A percentile compares a stretch with the other conserved stretches of the same genome.
Evolutionary conservation across 2,888 invertebrate genomes (phyloP).

Genomic region (Serrognathus titanus): DNA sequence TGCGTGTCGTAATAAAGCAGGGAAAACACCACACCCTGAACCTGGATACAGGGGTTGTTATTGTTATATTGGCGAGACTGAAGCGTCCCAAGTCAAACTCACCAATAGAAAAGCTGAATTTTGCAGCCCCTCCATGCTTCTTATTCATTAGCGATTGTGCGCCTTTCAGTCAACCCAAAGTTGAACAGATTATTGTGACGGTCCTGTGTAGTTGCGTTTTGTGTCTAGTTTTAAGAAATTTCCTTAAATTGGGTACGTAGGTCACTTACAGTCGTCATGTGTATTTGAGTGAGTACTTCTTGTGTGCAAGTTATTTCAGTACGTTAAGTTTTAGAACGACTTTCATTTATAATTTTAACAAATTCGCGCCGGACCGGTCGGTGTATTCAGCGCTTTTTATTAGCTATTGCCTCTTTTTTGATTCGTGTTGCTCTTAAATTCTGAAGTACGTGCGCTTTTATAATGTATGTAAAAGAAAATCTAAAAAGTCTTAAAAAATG

Average conservation of each 20-base stretch:
- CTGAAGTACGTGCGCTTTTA: too few relatives aligned
- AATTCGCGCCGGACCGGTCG: slow-evolving; percentile 21
- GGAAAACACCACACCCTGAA: slow-evolving; percentile 34
- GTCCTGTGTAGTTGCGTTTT: slow-evolving; percentile 32
- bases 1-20: neutral
- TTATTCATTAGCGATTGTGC: slow-evolving; percentile 35
- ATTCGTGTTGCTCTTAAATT: too few relatives aligned
- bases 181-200: slow-evolving; percentile 34
- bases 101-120: slow-evolving; percentile 36
- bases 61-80: slow-evolving; percentile 34
- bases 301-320: too few relatives aligned
- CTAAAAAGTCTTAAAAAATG: too few relatives aligned
- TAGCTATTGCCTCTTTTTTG: too few relatives aligned
- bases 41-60: neutral
- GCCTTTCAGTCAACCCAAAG: slow-evolving; percentile 43
- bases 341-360: slow-evolving; percentile 11
- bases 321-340: slow-evolving; percentile 3
- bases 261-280: neutral
- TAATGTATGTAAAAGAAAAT: too few relatives aligned
- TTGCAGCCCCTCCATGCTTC: slow-evolving; percentile 42
- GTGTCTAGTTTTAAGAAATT: slow-evolving; percentile 36
- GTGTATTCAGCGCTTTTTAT: too few relatives aligned
- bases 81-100: slow-evolving; percentile 38
- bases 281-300: too few relatives aligned
- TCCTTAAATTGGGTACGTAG: slow-evolving; percentile 27